A percentile compares a stretch with the other conserved stretches of the same genome.
Evolutionary conservation across 35 echinoderm and acorn worm genomes (phyloP).

Genomic region (Holothuria glaberrima): DNA sequence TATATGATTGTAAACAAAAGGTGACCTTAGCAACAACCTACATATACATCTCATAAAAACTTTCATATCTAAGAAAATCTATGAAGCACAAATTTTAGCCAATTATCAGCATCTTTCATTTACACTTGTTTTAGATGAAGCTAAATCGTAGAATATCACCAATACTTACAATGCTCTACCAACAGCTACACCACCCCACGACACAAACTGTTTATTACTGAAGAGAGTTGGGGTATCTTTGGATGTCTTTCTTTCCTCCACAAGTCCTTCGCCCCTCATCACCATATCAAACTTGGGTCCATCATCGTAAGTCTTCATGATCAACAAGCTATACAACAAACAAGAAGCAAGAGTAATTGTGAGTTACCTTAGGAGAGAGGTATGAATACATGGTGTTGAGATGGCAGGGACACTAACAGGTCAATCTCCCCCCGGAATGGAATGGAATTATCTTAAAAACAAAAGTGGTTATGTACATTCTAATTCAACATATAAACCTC

Average conservation of each 20-base stretch:
- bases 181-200: conserved; percentile 87
- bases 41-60: too few species aligned
- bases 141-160: neutral
- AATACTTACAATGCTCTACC: conserved; percentile 89
- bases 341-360: neutral
- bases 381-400: too few species aligned
- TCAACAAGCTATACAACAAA: conserved; percentile 58
- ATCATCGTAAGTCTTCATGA: conserved; percentile 69
- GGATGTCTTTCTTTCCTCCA: neutral
- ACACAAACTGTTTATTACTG: conserved; percentile 83
- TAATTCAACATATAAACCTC: too few species aligned
- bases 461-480: too few species aligned
- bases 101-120: neutral
- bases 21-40: too few species aligned
- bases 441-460: too few species aligned
- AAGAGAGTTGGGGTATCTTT: conserved; percentile 48
- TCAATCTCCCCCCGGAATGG: too few species aligned
- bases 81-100: neutral
- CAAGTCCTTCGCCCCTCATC: conserved; percentile 67
- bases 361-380: too few species aligned
- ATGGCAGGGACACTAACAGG: too few species aligned
- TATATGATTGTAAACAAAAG: neutral
- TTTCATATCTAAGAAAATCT: neutral
- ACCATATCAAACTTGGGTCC: conserved; percentile 83
- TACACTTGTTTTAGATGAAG: neutral